Base-by-base conservation (phyloP, 2,888 invertebrate genomes). In the Iphiclides podalirius region DNA sequence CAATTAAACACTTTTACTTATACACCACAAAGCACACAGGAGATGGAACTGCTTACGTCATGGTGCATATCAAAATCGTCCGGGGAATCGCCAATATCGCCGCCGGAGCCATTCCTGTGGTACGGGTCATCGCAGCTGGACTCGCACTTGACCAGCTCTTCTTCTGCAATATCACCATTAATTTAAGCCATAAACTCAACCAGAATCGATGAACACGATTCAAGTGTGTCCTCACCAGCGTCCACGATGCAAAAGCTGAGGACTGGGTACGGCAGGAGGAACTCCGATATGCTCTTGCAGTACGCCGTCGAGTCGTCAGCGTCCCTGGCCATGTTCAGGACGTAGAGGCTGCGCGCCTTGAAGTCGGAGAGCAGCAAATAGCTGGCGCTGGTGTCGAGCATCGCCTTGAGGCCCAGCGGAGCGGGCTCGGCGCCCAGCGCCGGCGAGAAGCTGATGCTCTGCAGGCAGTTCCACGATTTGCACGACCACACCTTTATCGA, bases 401-500 rank as follows among this genome's bases (percentile, higher is more conserved):
- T 91, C 0, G 95, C 94, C 75, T 95, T 95, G 34, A 96, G 78
- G 16, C 92, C 91, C 0, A 76, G 64, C 1, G 62, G 52, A 1
- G 61, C 38, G 1, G 61, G 45, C 6, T 78, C 85, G 0, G 64
- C 47, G 17, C 67, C 68, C 0, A 89, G 79, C 12, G 82, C 72
- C 0, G 93, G 90, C 1, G 90, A 79, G 67, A 96, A 94, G 20
- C 90, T 91, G 28, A 97, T 92, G 0, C 94, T 96, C 75, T 97
- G 98, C n/a, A 98, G 86, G 69, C 98, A 98, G 39, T 92, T 91
- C 99, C 99, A 99, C 0, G 95, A 91, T 70, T 98, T 96, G 78
- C 98, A 98, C 4, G 96, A 96, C 98, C 98, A 98, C 38, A 94
- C 90, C 81, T 98, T 98, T 45, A 98, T 87, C 65, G 96, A 95